These are phyloP conservation scores for Paramisgurnus dabryanus DNA, from an alignment of 2,113 vertebrate genomes.

Conservation along the genomic window DNA sequence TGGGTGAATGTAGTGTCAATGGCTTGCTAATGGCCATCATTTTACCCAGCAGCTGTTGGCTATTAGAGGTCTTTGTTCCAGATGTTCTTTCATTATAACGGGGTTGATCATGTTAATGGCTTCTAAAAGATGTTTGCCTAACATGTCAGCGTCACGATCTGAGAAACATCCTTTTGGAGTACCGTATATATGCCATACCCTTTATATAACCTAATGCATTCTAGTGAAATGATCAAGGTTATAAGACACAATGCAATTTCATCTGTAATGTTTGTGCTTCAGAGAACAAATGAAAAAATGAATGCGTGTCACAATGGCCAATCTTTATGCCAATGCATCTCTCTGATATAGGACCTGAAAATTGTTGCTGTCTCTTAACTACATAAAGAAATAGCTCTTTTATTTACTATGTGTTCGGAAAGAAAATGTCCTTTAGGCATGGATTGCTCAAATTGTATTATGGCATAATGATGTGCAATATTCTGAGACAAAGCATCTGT, in stretches of 20 bases:
- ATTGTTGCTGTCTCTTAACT: slow-evolving; percentile 19
- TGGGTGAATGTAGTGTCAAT: slow-evolving; percentile 2
- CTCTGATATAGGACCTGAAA: neutral
- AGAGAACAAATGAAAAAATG: slow-evolving; percentile 16
- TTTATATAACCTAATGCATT: neutral
- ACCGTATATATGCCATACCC: neutral
- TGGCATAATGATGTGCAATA: slow-evolving; percentile 4
- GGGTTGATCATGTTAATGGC: slow-evolving; percentile 75
- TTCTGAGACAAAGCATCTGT: slow-evolving; percentile 20
- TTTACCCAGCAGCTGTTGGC: slow-evolving; percentile 75
- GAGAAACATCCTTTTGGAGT: neutral
- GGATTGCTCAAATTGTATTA: slow-evolving; percentile 9
- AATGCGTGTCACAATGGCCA: slow-evolving; percentile 14
- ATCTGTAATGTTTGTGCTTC: slow-evolving; percentile 15
- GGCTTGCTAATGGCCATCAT: slow-evolving; percentile 50
- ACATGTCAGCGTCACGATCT: slow-evolving; percentile 29
- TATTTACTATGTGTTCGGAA: slow-evolving; percentile 1
- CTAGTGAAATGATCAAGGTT: slow-evolving; percentile 14
- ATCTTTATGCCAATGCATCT: slow-evolving; percentile 18
- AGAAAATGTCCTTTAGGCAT: slow-evolving; percentile 13
- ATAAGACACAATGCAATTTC: slow-evolving; percentile 12
- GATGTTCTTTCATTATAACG: slow-evolving; percentile 76
- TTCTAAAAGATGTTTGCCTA: slow-evolving; percentile 68
- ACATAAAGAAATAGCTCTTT: neutral
- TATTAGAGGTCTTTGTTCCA: slow-evolving; percentile 77